Evolutionary conservation across 2,888 invertebrate species (phyloP), one percentile per base, ranked within the genome.

Genomic region (Brachypalpus laphriformis): DNA sequence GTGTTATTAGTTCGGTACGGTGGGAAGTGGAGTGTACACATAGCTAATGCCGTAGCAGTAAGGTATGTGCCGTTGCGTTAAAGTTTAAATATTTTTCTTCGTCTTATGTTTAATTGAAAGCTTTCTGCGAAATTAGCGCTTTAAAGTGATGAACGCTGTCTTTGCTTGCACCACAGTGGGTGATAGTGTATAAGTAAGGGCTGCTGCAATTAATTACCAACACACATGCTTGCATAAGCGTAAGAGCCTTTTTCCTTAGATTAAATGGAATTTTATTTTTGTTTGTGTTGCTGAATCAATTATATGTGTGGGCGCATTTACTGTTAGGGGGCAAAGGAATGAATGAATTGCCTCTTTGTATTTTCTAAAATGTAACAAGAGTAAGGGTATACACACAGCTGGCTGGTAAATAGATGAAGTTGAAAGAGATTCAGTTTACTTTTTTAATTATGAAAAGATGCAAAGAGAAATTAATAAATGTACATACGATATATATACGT

Each of bases 41-140:
- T 40, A n/a, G 42, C 18, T 40, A 20, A 20, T 20, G n/a, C 4
- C 20, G 28, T 16, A n/a, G 16, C 9, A 18, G 34, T 20, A 40
- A 51, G 28, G 18, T 71, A 22, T 54, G 51, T 37, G 37, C 34
- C 34, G 2, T 34, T 11, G 34, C 42, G 66, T 68, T 59, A 8
- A 61, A 66, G 66, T 65, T 66, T 59, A 74, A 61, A 57, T 57
- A 66, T 66, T 74, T 59, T 68, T 18, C 20, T 59, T 31, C 8
- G 65, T 51, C 42, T 11, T 61, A 34, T 31, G 34, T 49, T 1
- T 61, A 68, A 61, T 56, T 81, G 74, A 68, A 81, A 81, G 68
- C 74, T 68, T 68, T 74, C 74, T 61, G 66, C 22, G 45, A 63
- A 81, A 81, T 81, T 61, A 81, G 54, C 68, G 37, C 54, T 42